Base-by-base conservation (phyloP, 1,140 invertebrate genomes). In the Scaptomyza hsui region DNA sequence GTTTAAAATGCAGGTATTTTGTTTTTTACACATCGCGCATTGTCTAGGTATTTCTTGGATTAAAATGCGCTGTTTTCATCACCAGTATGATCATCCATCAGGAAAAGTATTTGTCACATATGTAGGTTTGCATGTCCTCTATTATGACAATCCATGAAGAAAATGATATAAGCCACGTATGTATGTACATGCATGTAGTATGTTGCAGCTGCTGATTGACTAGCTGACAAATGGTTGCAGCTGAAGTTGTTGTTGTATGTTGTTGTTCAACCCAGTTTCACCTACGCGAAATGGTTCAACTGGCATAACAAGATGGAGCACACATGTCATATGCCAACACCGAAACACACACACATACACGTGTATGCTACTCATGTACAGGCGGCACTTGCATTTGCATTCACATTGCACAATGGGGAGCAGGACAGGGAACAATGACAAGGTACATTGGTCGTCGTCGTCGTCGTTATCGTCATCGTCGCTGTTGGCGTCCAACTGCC, bases 291-390 rank as follows among this genome's bases (percentile, higher is more conserved):
- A 78, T 64, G 60, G 60, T 64, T 63, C 67, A 70, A 70, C 63
- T 86, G 80, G 81, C 81, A 86, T 71, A 72, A 75, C 73, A 68
- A 81, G 77, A 81, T 74, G 81, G 64, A 56, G 57, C 65, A 55
- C 64, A 65, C 77, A 72, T 70, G 67, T 64, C 32, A 37, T 41
- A 41, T 60, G 37, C 19, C 15, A 26, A 44, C 55, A 67, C 45
- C 21, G 15, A 42, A 60, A 10, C 18, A 69, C 41, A 39, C 15
- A 26, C 6, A 24, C 21, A 15, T 4, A n/a, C 4, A 15, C 19
- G 12, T 3, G 12, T 37, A 37, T 29, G 6, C 26, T 9, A 29
- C 26, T 29, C 26, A 29, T 29, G 6, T 9, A 55, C 19, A 19
- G 9, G 29, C 44, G 9, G 29, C 44, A 57, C 12, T 68, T 68